Conservation (phyloP, 2,888 invertebrate species). For the Anaspis maculata region DNA sequence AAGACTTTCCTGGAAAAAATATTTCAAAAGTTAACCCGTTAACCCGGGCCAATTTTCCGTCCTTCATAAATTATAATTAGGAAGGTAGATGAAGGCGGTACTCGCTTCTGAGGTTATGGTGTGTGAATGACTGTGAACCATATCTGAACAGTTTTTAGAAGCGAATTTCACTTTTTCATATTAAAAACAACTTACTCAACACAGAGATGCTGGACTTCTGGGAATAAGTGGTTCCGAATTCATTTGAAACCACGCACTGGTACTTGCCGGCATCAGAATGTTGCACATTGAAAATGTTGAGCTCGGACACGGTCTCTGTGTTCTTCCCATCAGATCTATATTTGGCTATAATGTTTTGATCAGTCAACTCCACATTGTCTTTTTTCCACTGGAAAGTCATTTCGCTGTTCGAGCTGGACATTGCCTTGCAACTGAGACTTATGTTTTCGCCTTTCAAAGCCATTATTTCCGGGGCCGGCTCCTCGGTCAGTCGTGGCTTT, state of each 20-base stretch:
- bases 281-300: conserved; percentile 67
- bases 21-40: too few species aligned
- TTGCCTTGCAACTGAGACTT: conserved; percentile 73
- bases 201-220: conserved; percentile 79
- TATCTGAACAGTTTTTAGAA: too few species aligned
- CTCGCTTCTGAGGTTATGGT: too few species aligned
- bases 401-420: conserved; percentile 65
- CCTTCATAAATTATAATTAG: too few species aligned
- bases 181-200: conserved; percentile 56
- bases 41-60: too few species aligned
- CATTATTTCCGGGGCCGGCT: conserved; percentile 72
- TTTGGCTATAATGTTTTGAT: conserved; percentile 26
- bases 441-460: conserved; percentile 84
- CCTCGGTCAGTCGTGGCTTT: conserved; percentile 74
- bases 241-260: conserved; percentile 87
- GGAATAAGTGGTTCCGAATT: conserved; percentile 84
- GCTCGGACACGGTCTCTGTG: conserved; percentile 60
- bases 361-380: conserved; percentile 60
- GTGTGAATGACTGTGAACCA: too few species aligned
- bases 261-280: conserved; percentile 81
- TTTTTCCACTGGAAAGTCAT: conserved; percentile 83
- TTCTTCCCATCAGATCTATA: conserved; percentile 47
- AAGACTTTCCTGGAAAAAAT: too few species aligned
- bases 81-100: too few species aligned
- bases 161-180: too few species aligned